Evolutionary conservation across 2,113 vertebrate genomes (phyloP).

Genomic region (Hyla sarda): DNA sequence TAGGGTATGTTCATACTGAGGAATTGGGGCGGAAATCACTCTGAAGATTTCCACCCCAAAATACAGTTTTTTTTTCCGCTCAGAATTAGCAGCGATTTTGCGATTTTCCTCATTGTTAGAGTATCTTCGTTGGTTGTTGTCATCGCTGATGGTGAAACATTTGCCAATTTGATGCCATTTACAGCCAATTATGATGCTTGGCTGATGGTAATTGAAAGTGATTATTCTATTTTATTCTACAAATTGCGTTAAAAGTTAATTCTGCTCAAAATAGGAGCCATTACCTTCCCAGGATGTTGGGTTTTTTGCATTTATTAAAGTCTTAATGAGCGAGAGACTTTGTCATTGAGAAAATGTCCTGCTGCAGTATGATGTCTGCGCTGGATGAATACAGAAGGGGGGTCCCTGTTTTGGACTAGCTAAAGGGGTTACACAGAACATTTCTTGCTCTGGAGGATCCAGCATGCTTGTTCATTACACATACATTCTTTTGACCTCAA

Average conservation of each 20-base stretch:
- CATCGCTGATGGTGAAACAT: neutral
- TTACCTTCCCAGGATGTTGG: neutral
- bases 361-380: neutral
- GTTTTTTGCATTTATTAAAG: neutral
- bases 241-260: neutral
- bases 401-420: neutral
- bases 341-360: neutral
- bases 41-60: too few species aligned
- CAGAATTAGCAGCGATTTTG: too few species aligned
- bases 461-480: neutral
- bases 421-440: neutral
- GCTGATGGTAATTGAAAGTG: constrained; percentile 9
- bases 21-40: too few species aligned
- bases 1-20: too few species aligned
- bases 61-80: too few species aligned
- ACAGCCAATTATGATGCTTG: neutral
- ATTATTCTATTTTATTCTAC: constrained; percentile 13
- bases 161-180: neutral
- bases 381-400: neutral
- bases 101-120: neutral
- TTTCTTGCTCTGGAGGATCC: neutral
- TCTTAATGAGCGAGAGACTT: neutral
- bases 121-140: neutral
- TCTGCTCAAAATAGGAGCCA: neutral
- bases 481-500: too few species aligned